Base-by-base conservation (phyloP, 2,888 invertebrate genomes). In the Macaria notata region DNA sequence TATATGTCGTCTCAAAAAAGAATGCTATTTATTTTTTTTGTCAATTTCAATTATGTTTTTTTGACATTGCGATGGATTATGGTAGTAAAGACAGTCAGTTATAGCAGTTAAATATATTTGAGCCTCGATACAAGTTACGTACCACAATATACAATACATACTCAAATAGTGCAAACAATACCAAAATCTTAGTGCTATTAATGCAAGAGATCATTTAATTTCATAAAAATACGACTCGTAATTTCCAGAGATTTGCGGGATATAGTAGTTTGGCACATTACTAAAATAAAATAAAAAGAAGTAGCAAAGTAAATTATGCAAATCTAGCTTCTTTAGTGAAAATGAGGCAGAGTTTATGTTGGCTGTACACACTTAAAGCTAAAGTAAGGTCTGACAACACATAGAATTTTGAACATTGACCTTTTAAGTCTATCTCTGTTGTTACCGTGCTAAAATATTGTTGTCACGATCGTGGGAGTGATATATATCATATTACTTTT, bases 191-290 rank as follows among this genome's bases (percentile, higher is more conserved):
- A 49, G 52, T 56, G 56, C 56, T 43, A 53, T 41, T 59, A 54
- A 59, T 50, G 49, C 52, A 52, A 50, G 50, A 44, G 36, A 50
- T 44, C 29, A 31, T 46, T 31, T 31, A 49, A 42, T 42, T 49
- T 43, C 31, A 42, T 49, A 43, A 1, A 41, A 41, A n/a, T 8
- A 41, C 6, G 6, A n/a, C 9, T 41, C 5, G 9, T 41, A 41
- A 8, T 41, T 41, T n/a, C 9, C 41, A 41, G 41, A 4, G 4
- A n/a, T 41, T n/a, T 41, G 8, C 4, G 9, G 8, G 41, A 31
- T 31, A 46, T 8, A 31, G 31, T 45, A 52, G 31, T 76, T 79
- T 79, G 79, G 79, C 79, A 79, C 79, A 74, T 75, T 62, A 59
- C 63, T 67, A 53, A 73, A 76, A 68, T 53, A 47, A 66, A 64